Evolutionary conservation across 1,140 invertebrate genomes (phyloP).

Genomic region (Drosophila novamexicana): DNA sequence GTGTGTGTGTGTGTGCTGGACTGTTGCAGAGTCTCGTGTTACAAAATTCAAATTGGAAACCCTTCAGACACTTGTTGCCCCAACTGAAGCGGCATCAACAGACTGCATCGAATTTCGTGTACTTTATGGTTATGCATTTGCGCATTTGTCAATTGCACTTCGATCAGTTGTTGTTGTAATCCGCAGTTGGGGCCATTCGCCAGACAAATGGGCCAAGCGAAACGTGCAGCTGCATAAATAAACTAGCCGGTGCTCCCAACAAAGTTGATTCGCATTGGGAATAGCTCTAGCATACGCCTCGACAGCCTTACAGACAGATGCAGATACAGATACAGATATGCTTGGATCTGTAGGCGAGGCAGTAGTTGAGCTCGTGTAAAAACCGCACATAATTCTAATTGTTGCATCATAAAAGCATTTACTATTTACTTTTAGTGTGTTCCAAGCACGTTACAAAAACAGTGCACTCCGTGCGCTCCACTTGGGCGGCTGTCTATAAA

Average conservation of each 20-base stretch:
- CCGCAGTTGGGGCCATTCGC: slow-evolving; percentile 40
- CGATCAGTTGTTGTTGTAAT: slow-evolving; percentile 42
- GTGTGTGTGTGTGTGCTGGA: background rate
- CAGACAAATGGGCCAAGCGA: slow-evolving; percentile 54
- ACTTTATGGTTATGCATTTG: slow-evolving; percentile 74
- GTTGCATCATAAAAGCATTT: slow-evolving; percentile 30
- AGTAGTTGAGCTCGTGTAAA: background rate
- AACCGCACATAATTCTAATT: slow-evolving; percentile 24
- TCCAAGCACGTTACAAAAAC: background rate
- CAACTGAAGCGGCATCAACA: slow-evolving; percentile 15
- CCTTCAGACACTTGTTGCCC: slow-evolving; percentile 65
- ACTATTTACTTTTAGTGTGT: slow-evolving; percentile 12
- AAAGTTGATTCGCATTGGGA: slow-evolving; percentile 31
- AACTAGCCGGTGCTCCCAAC: background rate
- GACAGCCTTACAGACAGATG: background rate
- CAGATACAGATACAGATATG: background rate
- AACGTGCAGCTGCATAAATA: slow-evolving; percentile 82
- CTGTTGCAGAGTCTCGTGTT: slow-evolving; percentile 43
- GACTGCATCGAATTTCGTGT: slow-evolving; percentile 67
- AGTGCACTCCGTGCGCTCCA: slow-evolving; percentile 6
- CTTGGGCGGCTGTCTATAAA: slow-evolving; percentile 38
- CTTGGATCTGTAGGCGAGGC: slow-evolving; percentile 12
- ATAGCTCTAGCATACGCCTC: background rate
- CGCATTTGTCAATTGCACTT: slow-evolving; percentile 77
- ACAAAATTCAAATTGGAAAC: slow-evolving; percentile 42